Evolutionary conservation across 2,797 vertebrate species (phyloP), one percentile per base, ranked within the genome.

Genomic region (Synaphobranchus kaupii): DNA sequence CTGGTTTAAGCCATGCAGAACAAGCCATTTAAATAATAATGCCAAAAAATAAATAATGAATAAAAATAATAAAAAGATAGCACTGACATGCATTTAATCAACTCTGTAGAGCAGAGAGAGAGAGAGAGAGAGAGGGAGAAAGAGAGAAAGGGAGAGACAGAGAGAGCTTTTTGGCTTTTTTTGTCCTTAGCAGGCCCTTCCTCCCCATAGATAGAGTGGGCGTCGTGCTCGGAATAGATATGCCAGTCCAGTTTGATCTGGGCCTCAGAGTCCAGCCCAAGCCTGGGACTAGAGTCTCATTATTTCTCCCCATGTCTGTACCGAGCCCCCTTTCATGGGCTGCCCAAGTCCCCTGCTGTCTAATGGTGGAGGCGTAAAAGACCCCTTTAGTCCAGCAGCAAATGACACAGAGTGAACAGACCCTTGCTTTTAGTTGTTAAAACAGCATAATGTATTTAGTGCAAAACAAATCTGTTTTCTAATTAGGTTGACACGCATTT

Each of bases 21-120:
- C 56, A 85, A 88, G 54, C 84, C 44, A 87, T 90, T 87, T 88
- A 87, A 90, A 91, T 87, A 85, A 84, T 84, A 90, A 88, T 85
- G 63, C 84, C 82, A 87, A 82, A 66, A 66, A 66, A 66, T 66
- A 66, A 66, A 66, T 66, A 66, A 66, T 66, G 63, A 66, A 66
- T 28, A n/a, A n/a, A n/a, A 66, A 66, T 66, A 25, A 88, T 34
- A 56, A 28, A 68, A 56, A 34, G 25, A 56, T 71, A 34, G 81
- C 44, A 48, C 83, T 84, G 56, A 81, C 84, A 81, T 68, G 54
- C 13, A 80, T 81, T 81, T 81, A 89, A 89, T 87, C 44, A 76
- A 88, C 87, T 73, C 39, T 66, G 83, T 8, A 63, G 12, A 78
- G 73, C 10, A 76, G 34, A 76, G 31, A 76, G 34, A 73, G 71